Evolutionary conservation across 2,113 vertebrate species (phyloP), one percentile per base, ranked within the genome.

Genomic region (Elachura formosa): DNA sequence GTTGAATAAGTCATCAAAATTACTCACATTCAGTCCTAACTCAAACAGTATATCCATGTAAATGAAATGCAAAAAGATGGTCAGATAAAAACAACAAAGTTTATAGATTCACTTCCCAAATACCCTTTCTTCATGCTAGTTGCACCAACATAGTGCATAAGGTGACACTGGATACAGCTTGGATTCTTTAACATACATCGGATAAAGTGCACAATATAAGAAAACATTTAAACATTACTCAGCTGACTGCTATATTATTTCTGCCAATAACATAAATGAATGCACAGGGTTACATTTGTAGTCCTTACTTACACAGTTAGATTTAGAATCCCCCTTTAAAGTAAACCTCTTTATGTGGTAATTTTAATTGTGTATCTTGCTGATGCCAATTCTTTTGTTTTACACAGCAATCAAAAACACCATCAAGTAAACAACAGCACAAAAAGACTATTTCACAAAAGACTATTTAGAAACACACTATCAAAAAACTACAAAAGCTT

Each of bases 221-320:
- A 85, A 66, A 66, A 78, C 38, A 74, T 88, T 93, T 69, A 52
- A 74, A 46, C 21, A 41, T 58, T 84, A 67, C 76, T 94, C 49
- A 48, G 49, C 69, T 90, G 71, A 63, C 66, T 83, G 49, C 38
- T 91, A 77, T 90, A 83, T 91, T 86, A 82, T 81, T 91, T 92
- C 63, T 92, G 40, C 59, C 84, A 87, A 64, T 92, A 73, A 94
- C 69, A 87, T 58, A 90, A 94, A 95, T 77, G 75, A 95, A 95
- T 90, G 48, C 59, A 84, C 15, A 48, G 38, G 45, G 63, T 93
- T 94, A 84, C 63, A 82, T 82, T 74, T 93, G 36, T 90, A 95
- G 88, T 56, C 68, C 48, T 84, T 94, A 91, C 88, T 94, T 87
- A 88, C 82, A 67, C 23, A 94, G 79, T 66, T 89, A 90, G 72